phyloP scores from a whole-genome alignment of 2,113 vertebrate species.

The Cercopithecus mona region DNA sequence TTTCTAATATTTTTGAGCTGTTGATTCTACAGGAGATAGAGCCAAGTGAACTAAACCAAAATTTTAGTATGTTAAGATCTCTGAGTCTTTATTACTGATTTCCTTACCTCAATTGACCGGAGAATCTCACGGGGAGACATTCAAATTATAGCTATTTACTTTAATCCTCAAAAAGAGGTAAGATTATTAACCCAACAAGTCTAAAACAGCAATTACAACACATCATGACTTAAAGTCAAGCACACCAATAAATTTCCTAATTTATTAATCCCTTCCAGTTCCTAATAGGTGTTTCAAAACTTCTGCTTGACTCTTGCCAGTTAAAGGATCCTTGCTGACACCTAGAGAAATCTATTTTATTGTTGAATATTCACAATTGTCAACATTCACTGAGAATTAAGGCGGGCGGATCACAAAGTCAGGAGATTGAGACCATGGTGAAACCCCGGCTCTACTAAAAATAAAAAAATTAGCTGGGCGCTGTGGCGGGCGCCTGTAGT shows the following conservation, averaged over 20 bases:
- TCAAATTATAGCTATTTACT: background rate
- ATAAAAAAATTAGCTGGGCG: too few relatives aligned
- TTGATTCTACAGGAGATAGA: slow-evolving; percentile 17
- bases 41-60: background rate
- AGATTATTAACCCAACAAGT: background rate
- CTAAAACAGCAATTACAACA: background rate
- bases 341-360: background rate
- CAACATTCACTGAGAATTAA: background rate
- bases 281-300: background rate
- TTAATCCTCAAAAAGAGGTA: background rate
- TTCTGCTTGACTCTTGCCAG: background rate
- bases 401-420: too few relatives aligned
- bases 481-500: too few relatives aligned
- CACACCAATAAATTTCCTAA: background rate
- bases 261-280: background rate
- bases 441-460: too few relatives aligned
- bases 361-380: background rate
- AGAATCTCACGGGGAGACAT: background rate
- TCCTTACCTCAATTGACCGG: background rate
- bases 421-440: too few relatives aligned
- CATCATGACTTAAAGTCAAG: background rate
- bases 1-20: slow-evolving; percentile 26
- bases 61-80: background rate
- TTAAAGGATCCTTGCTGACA: background rate
- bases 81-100: background rate